Evolutionary conservation across 2,797 vertebrate genomes (phyloP).

Genomic region (Enteromius argenteus): DNA sequence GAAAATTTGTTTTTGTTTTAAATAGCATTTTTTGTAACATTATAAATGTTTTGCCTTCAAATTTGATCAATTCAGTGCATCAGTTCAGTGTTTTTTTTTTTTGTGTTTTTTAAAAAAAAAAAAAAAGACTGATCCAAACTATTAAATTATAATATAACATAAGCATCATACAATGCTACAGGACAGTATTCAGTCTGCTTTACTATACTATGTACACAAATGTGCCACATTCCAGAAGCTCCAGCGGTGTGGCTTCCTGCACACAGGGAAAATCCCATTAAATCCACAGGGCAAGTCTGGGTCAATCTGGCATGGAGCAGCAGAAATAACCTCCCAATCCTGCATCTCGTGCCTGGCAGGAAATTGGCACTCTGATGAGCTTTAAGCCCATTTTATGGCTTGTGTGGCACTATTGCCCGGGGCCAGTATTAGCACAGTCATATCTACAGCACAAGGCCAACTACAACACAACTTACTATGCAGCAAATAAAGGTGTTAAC

Average conservation of each 20-base stretch:
- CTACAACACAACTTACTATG: conserved; percentile 29
- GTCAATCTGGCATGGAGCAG: conserved; percentile 60
- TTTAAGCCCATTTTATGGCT: conserved; percentile 61
- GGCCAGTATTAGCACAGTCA: conserved; percentile 38
- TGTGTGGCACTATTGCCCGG: conserved; percentile 51
- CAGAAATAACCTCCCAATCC: conserved; percentile 60
- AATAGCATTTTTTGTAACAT: not conserved
- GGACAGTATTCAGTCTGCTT: not conserved
- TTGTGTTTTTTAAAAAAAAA: not conserved
- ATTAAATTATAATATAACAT: not conserved
- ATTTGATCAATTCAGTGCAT: not conserved
- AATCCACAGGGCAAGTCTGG: conserved; percentile 59
- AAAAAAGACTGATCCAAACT: not conserved
- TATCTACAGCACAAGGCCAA: conserved; percentile 32
- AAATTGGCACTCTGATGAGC: conserved; percentile 56
- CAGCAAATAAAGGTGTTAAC: not conserved
- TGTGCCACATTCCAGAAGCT: conserved; percentile 40
- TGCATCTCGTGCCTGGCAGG: conserved; percentile 51
- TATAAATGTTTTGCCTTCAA: not conserved
- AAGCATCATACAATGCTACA: not conserved
- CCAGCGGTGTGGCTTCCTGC: conserved; percentile 42
- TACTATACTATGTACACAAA: conserved; percentile 19
- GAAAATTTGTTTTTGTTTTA: not conserved
- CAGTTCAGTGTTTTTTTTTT: too few species aligned
- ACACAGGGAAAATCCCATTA: conserved; percentile 52